Evolutionary conservation across 2,888 invertebrate genomes (phyloP), one percentile per base, ranked within the genome.

Genomic region (Apodemia zela): DNA sequence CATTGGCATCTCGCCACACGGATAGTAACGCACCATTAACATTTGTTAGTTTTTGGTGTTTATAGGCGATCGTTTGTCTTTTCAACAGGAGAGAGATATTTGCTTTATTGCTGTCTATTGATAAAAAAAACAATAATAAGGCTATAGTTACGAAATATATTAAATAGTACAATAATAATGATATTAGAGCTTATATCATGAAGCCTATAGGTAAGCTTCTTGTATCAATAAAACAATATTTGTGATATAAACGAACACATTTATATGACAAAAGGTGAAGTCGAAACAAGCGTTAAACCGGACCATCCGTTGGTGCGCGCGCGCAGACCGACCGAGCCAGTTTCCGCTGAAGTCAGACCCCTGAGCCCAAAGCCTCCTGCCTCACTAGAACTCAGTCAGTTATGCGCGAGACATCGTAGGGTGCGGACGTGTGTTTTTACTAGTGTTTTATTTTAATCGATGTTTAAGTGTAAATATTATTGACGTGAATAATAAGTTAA

Each of bases 211-310:
- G n/a, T n/a, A 63, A 51, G 51, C 82, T 83, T 21, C 33, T 33
- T 25, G 58, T 33, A 29, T 63, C 54, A 54, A 60, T 38, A 60
- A 80, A 77, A 84, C 84, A 85, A 85, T 82, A 79, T 81, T 79
- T 76, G 75, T 79, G 76, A 79, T 75, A 73, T 65, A 72, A 74
- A 71, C 69, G 71, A 69, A 75, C 81, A 81, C 80, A 82, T 80
- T 77, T 78, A 73, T 82, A 85, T 85, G 85, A 87, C 85, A 86
- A 86, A 86, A 85, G 84, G 76, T 78, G 74, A 78, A 80, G 83
- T 76, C 78, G 79, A 81, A 80, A 81, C 77, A 75, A 77, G 74
- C 72, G 69, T 65, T 29, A 76, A 89, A 89, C 89, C 89, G 89
- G 89, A 83, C 87, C 81, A 84, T 86, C 84, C 80, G 84, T 80